These are phyloP conservation scores for Hyles vespertilio DNA, from an alignment of 1,140 invertebrate species.

Conservation along the genomic window DNA sequence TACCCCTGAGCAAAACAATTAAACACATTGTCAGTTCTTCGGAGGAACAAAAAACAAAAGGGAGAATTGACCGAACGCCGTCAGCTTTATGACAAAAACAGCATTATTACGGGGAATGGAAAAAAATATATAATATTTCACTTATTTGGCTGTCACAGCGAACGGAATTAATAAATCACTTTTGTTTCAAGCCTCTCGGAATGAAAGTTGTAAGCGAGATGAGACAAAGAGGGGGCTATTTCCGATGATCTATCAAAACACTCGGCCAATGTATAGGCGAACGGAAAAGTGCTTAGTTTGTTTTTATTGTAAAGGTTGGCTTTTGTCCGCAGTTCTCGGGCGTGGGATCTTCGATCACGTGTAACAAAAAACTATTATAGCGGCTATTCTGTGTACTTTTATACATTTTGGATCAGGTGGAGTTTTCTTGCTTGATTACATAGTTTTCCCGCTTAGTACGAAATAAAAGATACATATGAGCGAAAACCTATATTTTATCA, in stretches of 20 bases:
- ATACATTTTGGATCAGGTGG: too few species aligned
- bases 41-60: not conserved
- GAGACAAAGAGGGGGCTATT: slow-evolving; percentile 31
- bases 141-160: slow-evolving; percentile 23
- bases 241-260: slow-evolving; percentile 40
- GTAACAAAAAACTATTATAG: too few species aligned
- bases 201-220: slow-evolving; percentile 28
- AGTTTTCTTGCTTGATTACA: too few species aligned
- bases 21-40: too few species aligned
- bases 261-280: slow-evolving; percentile 15
- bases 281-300: slow-evolving; percentile 12
- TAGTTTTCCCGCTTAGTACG: too few species aligned
- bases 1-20: too few species aligned
- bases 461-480: too few species aligned
- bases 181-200: slow-evolving; percentile 24
- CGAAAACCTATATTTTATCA: too few species aligned
- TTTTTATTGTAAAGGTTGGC: not conserved
- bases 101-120: slow-evolving; percentile 3
- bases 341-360: too few species aligned
- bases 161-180: slow-evolving; percentile 32
- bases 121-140: slow-evolving; percentile 23
- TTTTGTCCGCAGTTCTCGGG: too few species aligned
- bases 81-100: slow-evolving; percentile 3
- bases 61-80: not conserved
- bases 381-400: too few species aligned